These are phyloP conservation scores for Apis dorsata DNA, from an alignment of 1,140 invertebrate genomes.

Conservation along the genomic window DNA sequence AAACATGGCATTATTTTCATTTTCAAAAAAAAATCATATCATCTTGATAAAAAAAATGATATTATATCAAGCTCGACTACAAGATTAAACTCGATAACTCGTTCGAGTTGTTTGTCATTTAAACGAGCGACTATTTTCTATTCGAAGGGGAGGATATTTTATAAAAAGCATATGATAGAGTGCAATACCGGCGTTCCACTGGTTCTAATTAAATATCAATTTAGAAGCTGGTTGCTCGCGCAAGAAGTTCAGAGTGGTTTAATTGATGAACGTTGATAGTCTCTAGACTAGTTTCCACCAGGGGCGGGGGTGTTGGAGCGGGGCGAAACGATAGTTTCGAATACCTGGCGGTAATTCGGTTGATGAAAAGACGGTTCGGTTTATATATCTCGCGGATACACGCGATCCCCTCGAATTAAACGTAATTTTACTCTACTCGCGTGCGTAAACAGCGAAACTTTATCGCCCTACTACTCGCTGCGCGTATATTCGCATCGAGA, in stretches of 20 bases:
- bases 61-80: too few relatives aligned
- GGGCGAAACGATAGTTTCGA: slow-evolving; percentile 3
- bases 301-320: not conserved
- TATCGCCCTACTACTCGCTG: not conserved
- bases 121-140: not conserved
- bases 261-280: slow-evolving; percentile 27
- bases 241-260: not conserved
- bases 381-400: not conserved
- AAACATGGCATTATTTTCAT: too few relatives aligned
- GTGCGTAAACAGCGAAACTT: slow-evolving; percentile 34
- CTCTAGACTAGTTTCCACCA: slow-evolving; percentile 1
- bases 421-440: not conserved
- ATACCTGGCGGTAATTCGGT: slow-evolving; percentile 2
- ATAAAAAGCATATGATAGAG: not conserved
- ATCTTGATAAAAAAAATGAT: too few relatives aligned
- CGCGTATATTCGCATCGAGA: not conserved
- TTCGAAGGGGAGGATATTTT: not conserved
- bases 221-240: not conserved
- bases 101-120: not conserved
- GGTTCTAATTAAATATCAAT: not conserved
- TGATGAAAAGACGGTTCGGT: slow-evolving; percentile 22
- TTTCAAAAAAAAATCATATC: too few relatives aligned
- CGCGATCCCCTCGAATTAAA: slow-evolving; percentile 16
- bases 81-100: too few relatives aligned
- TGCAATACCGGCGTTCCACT: not conserved